Evolutionary conservation across 2,113 vertebrate species (phyloP), one percentile per base, ranked within the genome.

Genomic region (Numida meleagris): DNA sequence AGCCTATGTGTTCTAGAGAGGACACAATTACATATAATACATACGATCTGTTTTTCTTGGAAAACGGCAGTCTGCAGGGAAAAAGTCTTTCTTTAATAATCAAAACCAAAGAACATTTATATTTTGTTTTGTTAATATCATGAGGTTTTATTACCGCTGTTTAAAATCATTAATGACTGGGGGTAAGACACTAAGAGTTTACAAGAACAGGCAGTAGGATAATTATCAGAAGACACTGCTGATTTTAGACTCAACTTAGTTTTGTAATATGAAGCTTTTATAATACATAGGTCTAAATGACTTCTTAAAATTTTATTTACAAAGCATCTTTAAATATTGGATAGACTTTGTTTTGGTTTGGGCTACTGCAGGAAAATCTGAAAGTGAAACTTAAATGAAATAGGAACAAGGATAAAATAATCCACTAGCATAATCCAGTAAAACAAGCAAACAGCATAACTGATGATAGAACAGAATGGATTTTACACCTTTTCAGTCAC

Each of bases 361-460:
- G 14, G 71, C 75, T 89, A 80, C 86, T 92, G 78, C 50, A 89
- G 53, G 93, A 88, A 91, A 88, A 95, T 83, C 27, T 87, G 70
- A 85, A 95, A 92, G 72, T 46, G 55, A 92, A 91, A 80, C 71
- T 65, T 76, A 84, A 89, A 76, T 4, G 4, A 86, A 92, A 42
- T 48, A 84, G 83, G 62, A 94, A 65, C 18, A 85, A 87, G 40
- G 61, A 29, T 72, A 90, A 92, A 96, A 86, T 78, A 96, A 58
- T 11, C 31, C 20, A 45, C 46, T 7, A 78, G 38, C 38, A 75
- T 59, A 74, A 70, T 58, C 9, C 58, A 76, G 45, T 31, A 76
- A 53, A 82, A 70, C 21, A 82, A 93, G 33, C 18, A 46, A 93
- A 85, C 11, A 31, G 45, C 10, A 70, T 17, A 85, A 53, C 31